These are phyloP conservation scores for Thamnaconus septentrionalis DNA, from an alignment of 2,113 vertebrate genomes.

Conservation along the genomic window DNA sequence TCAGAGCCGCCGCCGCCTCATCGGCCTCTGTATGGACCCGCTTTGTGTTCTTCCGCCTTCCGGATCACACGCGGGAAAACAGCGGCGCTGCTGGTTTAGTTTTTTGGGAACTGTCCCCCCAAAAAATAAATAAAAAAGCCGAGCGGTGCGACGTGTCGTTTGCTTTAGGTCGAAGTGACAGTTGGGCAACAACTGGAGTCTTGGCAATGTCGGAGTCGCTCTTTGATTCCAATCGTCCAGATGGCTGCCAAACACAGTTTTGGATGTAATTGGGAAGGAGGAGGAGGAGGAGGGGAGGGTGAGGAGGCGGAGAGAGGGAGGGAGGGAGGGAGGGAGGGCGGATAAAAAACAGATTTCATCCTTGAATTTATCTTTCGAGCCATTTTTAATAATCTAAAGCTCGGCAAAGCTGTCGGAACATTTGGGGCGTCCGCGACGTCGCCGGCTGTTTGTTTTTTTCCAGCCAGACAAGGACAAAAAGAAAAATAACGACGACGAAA, in stretches of 20 bases:
- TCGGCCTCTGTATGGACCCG: too few relatives aligned
- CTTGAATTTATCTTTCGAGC: constrained; percentile 41
- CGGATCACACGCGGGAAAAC: too few relatives aligned
- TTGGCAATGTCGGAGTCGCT: constrained; percentile 53
- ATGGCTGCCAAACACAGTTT: constrained; percentile 64
- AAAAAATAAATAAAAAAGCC: neutral
- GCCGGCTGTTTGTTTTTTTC: too few relatives aligned
- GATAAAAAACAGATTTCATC: constrained; percentile 41
- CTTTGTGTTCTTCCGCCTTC: too few relatives aligned
- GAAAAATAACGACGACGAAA: too few relatives aligned
- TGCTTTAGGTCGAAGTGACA: constrained; percentile 47
- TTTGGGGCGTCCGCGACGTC: neutral
- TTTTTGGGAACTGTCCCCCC: too few relatives aligned
- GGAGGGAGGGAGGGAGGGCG: constrained; percentile 1
- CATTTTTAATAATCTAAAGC: constrained; percentile 37
- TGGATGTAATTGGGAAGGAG: constrained; percentile 47
- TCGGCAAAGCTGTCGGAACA: constrained; percentile 43
- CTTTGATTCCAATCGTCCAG: constrained; percentile 66
- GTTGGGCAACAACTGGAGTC: constrained; percentile 53
- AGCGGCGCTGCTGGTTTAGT: too few relatives aligned
- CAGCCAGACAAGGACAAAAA: too few relatives aligned
- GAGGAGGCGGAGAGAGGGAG: too few relatives aligned
- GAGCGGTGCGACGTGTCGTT: constrained; percentile 21
- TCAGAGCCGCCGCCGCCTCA: too few relatives aligned
- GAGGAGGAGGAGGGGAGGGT: too few relatives aligned